These are phyloP conservation scores for Antedon mediterranea DNA, from an alignment of 53 echinoderm and acorn worm genomes.

Conservation along the genomic window DNA sequence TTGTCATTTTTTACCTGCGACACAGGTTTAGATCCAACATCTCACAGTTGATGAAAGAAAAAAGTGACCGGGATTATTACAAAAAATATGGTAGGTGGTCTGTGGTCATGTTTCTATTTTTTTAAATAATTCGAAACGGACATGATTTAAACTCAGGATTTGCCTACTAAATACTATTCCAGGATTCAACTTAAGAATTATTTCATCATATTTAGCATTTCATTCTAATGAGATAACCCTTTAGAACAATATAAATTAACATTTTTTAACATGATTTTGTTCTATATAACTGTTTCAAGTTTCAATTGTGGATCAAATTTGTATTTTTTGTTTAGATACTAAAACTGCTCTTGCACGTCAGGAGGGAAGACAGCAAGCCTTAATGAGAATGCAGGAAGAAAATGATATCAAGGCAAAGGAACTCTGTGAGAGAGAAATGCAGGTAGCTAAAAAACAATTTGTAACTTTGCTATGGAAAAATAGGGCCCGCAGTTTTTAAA, in stretches of 20 bases:
- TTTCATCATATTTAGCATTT: too few species aligned
- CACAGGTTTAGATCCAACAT: constrained; percentile 33
- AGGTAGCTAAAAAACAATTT: too few species aligned
- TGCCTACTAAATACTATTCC: too few species aligned
- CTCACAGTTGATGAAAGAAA: constrained; percentile 37
- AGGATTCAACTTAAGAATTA: too few species aligned
- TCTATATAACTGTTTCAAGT: not conserved
- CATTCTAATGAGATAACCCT: too few species aligned
- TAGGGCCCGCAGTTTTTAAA: too few species aligned
- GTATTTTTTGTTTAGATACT: constrained; percentile 40
- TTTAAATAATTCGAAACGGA: too few species aligned
- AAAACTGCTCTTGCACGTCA: constrained; percentile 40
- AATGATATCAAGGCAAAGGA: constrained; percentile 41
- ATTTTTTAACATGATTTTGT: not conserved
- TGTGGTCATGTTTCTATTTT: constrained; percentile 5
- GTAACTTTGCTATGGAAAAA: too few species aligned
- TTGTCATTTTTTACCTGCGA: constrained; percentile 46
- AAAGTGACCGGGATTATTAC: constrained; percentile 19
- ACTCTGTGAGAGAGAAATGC: constrained; percentile 42
- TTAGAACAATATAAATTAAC: too few species aligned
- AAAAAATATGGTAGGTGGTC: constrained; percentile 52
- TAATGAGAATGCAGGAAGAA: constrained; percentile 59
- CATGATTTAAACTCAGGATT: too few species aligned
- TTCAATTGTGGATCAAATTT: too few species aligned
- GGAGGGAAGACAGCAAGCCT: constrained; percentile 56